phyloP scores from a whole-genome alignment of 1,140 invertebrate species.

The Magallana angulata region DNA sequence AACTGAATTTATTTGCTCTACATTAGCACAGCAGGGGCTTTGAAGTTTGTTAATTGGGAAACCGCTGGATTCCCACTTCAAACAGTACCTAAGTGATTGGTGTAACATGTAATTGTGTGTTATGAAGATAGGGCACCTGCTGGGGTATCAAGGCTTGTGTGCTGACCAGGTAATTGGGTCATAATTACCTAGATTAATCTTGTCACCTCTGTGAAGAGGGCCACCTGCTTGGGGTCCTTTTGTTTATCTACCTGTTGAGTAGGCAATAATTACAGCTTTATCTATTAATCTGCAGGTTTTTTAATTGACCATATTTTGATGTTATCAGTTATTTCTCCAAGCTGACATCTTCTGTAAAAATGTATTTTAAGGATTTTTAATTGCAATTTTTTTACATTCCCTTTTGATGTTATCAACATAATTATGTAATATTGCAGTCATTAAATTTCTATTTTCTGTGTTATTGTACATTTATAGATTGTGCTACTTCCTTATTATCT shows the following conservation, averaged over 20 bases:
- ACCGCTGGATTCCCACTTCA: background rate
- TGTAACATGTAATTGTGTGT: conserved; percentile 20
- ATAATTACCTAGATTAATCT: conserved; percentile 30
- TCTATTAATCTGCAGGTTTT: background rate
- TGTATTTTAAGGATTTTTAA: background rate
- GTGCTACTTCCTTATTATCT: too few relatives aligned
- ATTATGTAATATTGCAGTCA: background rate
- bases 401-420: background rate
- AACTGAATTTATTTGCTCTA: conserved; percentile 24
- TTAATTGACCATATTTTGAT: background rate
- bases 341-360: conserved; percentile 4
- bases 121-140: conserved; percentile 5
- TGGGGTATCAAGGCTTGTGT: background rate
- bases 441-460: too few relatives aligned
- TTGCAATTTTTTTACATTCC: background rate
- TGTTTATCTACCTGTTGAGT: conserved; percentile 15
- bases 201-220: conserved; percentile 3
- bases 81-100: conserved; percentile 20
- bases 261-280: background rate
- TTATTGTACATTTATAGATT: too few relatives aligned
- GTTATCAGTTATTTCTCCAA: background rate
- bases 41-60: conserved; percentile 29
- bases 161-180: background rate
- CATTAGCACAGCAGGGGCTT: conserved; percentile 15
- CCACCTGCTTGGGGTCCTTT: background rate